Base-by-base conservation (phyloP, 2,888 invertebrate genomes). In the Drosophila lacicola region DNA sequence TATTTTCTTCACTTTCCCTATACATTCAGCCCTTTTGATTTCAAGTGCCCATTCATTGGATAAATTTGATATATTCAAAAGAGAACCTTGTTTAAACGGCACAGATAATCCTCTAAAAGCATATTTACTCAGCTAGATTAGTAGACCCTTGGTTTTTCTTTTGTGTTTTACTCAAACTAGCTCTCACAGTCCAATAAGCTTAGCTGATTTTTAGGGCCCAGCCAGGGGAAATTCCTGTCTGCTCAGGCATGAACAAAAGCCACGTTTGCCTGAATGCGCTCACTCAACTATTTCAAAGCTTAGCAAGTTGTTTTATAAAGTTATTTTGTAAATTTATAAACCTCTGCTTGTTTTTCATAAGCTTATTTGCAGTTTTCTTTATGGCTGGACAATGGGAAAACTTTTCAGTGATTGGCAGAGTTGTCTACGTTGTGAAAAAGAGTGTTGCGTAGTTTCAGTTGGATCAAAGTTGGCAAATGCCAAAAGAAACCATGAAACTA, bases 261-360 rank as follows among this genome's bases (percentile, higher is more conserved):
- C 29, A 29, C n/a, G 39, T 62, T 70, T 51, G 13, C n/a, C 14
- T 8, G 17, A 19, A 41, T 19, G 44, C 17, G 14, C 29, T 51
- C 29, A 14, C 10, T 11, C 19, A 51, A 70, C 42, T 13, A 55
- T 55, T 69, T 36, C 50, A 42, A 57, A 62, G 62, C 56, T 57
- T 41, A 33, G 21, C 58, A 34, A 51, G 13, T 33, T 50, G n/a
- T 56, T 36, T 57, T 9, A 10, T n/a, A 36, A 39, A n/a, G 6
- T 14, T 39, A 41, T 65, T 46, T 41, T 14, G 21, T 33, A 45
- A 17, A 49, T 54, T 45, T 17, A 9, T 21, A 64, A 62, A 25
- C 29, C 21, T 51, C 10, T 6, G 41, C 37, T 51, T 53, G 45
- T 42, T 33, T 41, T 39, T 13, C 33, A 33, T 37, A 21, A 39